Conservation (phyloP, 2,888 invertebrate species). For the Habrosyne pyritoides region DNA sequence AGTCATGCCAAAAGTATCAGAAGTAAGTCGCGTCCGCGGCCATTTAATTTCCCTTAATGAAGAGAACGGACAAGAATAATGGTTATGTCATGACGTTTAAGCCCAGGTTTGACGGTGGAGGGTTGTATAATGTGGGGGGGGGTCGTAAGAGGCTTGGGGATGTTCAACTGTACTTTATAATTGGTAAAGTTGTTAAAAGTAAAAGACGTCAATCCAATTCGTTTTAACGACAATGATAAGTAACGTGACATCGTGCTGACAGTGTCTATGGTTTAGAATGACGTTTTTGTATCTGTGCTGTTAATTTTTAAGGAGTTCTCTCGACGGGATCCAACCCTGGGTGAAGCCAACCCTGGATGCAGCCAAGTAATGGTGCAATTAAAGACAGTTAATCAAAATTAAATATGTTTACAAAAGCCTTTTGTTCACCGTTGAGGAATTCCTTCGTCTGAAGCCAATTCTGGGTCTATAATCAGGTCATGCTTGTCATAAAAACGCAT, state of each 20-base stretch:
- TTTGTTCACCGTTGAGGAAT: too few relatives aligned
- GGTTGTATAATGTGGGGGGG: neutral
- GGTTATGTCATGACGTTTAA: constrained; percentile 10
- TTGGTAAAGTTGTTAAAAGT: neutral
- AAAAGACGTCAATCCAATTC: constrained; percentile 1
- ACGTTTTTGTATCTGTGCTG: too few relatives aligned
- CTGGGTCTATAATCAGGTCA: too few relatives aligned
- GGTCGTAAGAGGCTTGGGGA: neutral
- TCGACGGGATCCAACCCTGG: too few relatives aligned
- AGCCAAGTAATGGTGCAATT: too few relatives aligned
- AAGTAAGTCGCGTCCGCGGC: neutral
- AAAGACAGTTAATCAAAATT: too few relatives aligned
- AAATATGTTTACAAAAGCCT: too few relatives aligned
- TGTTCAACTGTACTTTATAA: neutral
- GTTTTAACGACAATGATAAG: neutral
- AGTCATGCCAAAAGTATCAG: neutral
- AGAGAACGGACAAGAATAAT: constrained; percentile 24
- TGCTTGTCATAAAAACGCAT: too few relatives aligned
- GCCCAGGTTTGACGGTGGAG: neutral
- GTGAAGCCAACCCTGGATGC: too few relatives aligned
- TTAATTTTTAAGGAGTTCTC: too few relatives aligned
- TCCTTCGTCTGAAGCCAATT: too few relatives aligned
- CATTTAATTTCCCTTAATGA: constrained; percentile 24
- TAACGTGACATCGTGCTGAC: too few relatives aligned
- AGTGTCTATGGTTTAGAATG: neutral